A percentile compares a stretch with the other conserved stretches of the same genome.
Evolutionary conservation across 2,888 invertebrate genomes (phyloP).

Genomic region (Phrixothrix hirtus): DNA sequence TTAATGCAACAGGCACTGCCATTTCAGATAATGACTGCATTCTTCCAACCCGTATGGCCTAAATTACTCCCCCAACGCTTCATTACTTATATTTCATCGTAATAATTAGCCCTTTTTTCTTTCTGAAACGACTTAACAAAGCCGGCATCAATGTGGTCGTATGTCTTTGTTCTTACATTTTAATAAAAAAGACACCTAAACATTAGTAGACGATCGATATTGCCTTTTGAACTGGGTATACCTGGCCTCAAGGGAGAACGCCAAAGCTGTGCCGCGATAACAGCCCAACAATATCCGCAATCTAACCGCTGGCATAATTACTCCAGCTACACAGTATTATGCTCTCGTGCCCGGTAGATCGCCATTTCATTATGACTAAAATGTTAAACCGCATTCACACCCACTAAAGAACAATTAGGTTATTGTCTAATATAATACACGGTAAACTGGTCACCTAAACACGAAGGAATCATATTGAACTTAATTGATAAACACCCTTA

Average conservation of each 20-base stretch:
- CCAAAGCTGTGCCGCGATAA: constrained; percentile 8
- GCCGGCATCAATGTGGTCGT: not conserved
- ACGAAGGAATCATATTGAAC: too few species aligned
- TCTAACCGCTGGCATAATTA: constrained; percentile 17
- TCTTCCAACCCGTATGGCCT: constrained; percentile 44
- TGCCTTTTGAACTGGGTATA: constrained; percentile 13
- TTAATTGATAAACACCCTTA: too few species aligned
- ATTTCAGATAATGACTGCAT: constrained; percentile 51
- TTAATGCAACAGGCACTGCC: constrained; percentile 50
- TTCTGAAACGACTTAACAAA: constrained; percentile 3
- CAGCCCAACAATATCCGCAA: constrained; percentile 11
- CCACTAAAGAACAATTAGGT: constrained; percentile 16
- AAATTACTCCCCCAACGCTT: constrained; percentile 47
- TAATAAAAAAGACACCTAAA: constrained; percentile 12
- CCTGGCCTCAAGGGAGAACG: constrained; percentile 13
- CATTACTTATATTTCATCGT: constrained; percentile 42
- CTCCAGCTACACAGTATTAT: constrained; percentile 17
- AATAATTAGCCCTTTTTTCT: constrained; percentile 35
- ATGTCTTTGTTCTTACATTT: not conserved
- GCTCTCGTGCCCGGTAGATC: constrained; percentile 7
- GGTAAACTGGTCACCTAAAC: too few species aligned
- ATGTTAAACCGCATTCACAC: constrained; percentile 5
- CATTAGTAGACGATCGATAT: constrained; percentile 17
- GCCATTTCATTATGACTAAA: constrained; percentile 16
- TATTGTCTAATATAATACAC: too few species aligned